These are phyloP conservation scores for Neopipo cinnamomea DNA, from an alignment of 2,113 vertebrate genomes.

Conservation along the genomic window DNA sequence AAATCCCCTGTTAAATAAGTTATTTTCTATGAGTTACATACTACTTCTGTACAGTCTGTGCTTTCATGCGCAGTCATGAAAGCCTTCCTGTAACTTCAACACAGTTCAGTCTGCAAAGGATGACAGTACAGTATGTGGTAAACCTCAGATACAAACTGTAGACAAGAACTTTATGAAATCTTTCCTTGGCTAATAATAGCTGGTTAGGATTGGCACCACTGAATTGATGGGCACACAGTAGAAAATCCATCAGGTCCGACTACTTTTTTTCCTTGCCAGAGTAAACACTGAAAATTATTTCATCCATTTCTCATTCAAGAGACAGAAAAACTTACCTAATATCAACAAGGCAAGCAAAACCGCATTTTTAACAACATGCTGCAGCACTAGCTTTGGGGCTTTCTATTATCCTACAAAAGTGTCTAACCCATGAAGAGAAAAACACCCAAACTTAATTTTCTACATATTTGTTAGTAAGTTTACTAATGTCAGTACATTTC, in stretches of 20 bases:
- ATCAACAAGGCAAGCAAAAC: not conserved
- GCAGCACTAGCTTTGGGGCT: not conserved
- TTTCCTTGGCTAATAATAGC: not conserved
- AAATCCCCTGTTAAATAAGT: rapidly evolving
- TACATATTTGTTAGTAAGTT: not conserved
- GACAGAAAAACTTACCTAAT: not conserved
- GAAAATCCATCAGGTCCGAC: not conserved
- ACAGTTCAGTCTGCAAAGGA: not conserved
- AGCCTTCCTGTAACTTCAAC: not conserved
- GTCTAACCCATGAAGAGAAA: not conserved
- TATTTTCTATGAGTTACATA: not conserved
- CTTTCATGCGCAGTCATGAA: not conserved
- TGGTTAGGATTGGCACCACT: not conserved
- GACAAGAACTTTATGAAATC: not conserved
- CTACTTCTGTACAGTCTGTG: not conserved
- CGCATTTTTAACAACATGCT: not conserved
- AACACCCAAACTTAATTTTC: not conserved
- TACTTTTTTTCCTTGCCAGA: not conserved
- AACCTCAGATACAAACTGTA: not conserved
- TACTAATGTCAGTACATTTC: not conserved
- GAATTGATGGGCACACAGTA: not conserved
- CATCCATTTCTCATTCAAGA: not conserved
- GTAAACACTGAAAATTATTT: not conserved
- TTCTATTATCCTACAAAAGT: not conserved
- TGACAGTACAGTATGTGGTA: not conserved